Conservation (phyloP, 2,113 vertebrate species). For the Gallinago paraguaiae region DNA sequence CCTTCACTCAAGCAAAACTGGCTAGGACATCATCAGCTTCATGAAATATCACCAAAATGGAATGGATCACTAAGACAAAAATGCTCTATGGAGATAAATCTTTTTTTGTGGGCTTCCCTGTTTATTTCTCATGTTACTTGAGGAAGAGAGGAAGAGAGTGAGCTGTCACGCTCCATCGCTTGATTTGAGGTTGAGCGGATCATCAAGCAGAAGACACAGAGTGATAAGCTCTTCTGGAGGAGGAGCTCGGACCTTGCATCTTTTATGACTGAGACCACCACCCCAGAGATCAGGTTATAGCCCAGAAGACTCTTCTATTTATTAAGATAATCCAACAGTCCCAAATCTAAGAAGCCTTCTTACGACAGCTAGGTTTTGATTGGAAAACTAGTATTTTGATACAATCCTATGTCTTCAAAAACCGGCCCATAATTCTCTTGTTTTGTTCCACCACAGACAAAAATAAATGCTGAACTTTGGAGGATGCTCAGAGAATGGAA, state of each 20-base stretch:
- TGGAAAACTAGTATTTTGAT: not conserved
- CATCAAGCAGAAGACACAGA: not conserved
- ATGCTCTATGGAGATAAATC: not conserved
- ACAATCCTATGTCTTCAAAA: not conserved
- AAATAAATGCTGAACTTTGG: not conserved
- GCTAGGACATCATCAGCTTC: not conserved
- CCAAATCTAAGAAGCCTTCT: not conserved
- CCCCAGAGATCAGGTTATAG: not conserved
- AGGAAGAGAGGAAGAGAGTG: not conserved
- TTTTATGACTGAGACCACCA: not conserved
- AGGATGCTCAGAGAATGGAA: not conserved
- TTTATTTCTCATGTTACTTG: not conserved
- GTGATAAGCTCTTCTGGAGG: not conserved
- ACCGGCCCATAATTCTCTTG: fast-evolving
- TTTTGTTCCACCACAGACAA: not conserved
- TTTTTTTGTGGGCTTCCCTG: not conserved
- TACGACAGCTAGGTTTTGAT: not conserved
- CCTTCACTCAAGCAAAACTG: not conserved
- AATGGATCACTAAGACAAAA: not conserved
- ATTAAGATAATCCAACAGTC: not conserved
- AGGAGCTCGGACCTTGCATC: not conserved
- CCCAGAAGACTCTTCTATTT: not conserved
- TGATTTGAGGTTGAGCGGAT: not conserved
- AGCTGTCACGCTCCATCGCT: not conserved
- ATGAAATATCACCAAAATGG: not conserved